Evolutionary conservation across 2,113 vertebrate species (phyloP), one percentile per base, ranked within the genome.

Genomic region (Actenoides lindsayi): DNA sequence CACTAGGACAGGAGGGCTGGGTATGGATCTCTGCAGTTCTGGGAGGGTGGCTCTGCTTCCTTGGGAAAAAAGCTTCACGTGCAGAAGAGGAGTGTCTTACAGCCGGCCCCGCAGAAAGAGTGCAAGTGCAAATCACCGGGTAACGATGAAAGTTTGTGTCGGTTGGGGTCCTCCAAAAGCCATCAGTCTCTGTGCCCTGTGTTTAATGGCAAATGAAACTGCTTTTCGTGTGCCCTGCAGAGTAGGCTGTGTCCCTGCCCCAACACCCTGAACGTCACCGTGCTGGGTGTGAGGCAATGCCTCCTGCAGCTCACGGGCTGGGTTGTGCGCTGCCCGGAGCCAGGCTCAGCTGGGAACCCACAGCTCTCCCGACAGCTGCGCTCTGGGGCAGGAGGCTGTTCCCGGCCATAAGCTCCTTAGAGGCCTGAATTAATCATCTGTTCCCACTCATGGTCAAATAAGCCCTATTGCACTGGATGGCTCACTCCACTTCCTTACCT

Each of bases 11-110:
- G 65, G 25, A 54, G 83, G 27, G 51, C 41, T 16, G 65, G 60
- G 65, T 2, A 23, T 10, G 0, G 4, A 2, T 5, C 10, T 4
- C 42, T 4, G 68, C 39, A 9, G 37, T 5, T 56, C 83, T 39
- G 70, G 15, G 8, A 57, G 27, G 4, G 28, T 19, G 51, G 33
- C 65, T 74, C 51, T 90, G 65, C 68, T 28, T 28, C 56, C 39
- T 67, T 13, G 3, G 1, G 46, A 37, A 13, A 28, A 25, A 19
- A 48, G 27, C 83, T 37, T 68, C 6, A 24, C 10, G 25, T 5
- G 18, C 23, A 4, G 8, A 30, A 65, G 37, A 31, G 16, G 31
- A 20, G 30, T 17, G n/a, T 68, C 68, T 21, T 13, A 18, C 28
- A 39, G 68, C 42, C 44, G 31, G 42, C 33, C 46, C 81, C 51